Base-by-base conservation (phyloP, 2,797 vertebrate species). In the Myiotriccus ornatus region DNA sequence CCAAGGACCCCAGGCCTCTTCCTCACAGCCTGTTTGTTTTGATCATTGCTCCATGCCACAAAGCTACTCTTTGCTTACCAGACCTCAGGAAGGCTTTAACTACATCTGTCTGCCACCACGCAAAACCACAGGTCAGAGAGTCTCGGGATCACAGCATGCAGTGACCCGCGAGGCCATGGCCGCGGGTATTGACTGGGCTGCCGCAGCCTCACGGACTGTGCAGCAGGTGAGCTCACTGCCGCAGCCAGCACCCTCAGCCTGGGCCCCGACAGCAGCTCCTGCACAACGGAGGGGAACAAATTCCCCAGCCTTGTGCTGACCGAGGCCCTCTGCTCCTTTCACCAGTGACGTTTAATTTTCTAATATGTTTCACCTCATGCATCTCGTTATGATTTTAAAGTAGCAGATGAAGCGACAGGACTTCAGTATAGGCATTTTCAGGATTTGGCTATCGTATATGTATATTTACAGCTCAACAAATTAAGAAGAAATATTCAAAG, bases 131-230 rank as follows among this genome's bases (percentile, higher is more conserved):
- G 35, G 49, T 32, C 27, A 21, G 35, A 32, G 30, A 49, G 18
- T 5, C 49, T 52, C 1, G 0, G 56, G 79, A 52, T 49, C 37
- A 7, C 15, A 46, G 46, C 0, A 0, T 1, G 11, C 49, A 43
- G 32, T 47, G 64, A 76, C 39, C 17, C 0, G 0, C 0, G 0
- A 76, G 83, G 77, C 46, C 37, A 16, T 0, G 0, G 34, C 56
- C n/a, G 4, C 2, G 0, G n/a, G 3, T 43, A 41, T 23, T 0
- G 0, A 35, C 49, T 8, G 60, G 14, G 37, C 35, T 47, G 67
- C 3, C 0, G 0, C 27, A 82, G 39, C 18, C 43, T 53, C 16
- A 1, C 2, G 43, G 37, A 27, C 12, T 1, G 0, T 7, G 5
- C 2, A 44, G 32, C 30, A 25, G 53, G n/a, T 39, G 34, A 81